A percentile compares a stretch with the other conserved stretches of the same genome.
Conservation (phyloP, 2,113 vertebrate species). For the Strigops habroptila region DNA sequence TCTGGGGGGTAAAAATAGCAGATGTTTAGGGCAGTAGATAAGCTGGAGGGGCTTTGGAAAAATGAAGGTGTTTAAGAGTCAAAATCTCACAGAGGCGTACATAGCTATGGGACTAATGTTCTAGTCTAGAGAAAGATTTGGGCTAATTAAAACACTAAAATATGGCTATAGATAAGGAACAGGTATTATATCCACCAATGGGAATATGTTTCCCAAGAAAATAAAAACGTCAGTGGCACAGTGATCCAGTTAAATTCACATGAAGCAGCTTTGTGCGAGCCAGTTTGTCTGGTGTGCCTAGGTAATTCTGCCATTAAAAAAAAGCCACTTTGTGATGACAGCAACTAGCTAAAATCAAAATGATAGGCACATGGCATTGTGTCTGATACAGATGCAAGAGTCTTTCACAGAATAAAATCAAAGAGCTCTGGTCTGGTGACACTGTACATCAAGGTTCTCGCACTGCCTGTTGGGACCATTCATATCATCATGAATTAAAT, state of each 20-base stretch:
- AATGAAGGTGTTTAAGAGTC: not conserved
- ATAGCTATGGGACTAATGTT: not conserved
- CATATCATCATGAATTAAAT: not conserved
- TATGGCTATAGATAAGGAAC: not conserved
- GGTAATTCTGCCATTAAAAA: not conserved
- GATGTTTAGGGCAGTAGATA: not conserved
- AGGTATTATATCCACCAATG: not conserved
- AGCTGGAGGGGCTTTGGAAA: not conserved
- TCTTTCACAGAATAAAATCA: not conserved
- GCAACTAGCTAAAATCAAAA: slow-evolving; percentile 7
- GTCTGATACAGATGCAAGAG: not conserved
- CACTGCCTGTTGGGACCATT: not conserved
- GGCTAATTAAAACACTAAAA: not conserved
- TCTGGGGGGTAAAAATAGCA: not conserved
- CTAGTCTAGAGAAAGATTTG: not conserved
- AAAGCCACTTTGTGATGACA: not conserved
- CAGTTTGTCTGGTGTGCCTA: not conserved
- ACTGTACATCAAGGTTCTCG: not conserved
- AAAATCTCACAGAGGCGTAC: not conserved
- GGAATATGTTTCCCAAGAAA: not conserved
- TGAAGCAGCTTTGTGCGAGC: not conserved
- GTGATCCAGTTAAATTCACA: not conserved
- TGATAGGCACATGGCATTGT: not conserved
- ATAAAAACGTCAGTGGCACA: not conserved
- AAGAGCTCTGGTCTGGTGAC: not conserved